Evolutionary conservation across 2,888 invertebrate species (phyloP).

Genomic region (Steromphala cineraria): DNA sequence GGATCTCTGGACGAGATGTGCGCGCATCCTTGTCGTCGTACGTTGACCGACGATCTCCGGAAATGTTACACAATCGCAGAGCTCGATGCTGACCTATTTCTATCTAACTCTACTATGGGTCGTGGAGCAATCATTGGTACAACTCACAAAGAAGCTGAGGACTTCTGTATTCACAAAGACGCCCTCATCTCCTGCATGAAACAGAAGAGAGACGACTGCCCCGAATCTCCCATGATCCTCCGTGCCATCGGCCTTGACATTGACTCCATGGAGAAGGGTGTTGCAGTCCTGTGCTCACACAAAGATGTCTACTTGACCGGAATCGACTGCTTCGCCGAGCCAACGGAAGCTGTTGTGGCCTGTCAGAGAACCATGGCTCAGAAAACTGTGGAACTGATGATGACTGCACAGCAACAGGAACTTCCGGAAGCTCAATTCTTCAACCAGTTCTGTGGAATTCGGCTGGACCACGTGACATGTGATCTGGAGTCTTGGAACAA

Average conservation of each 20-base stretch:
- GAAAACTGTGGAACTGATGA: background rate
- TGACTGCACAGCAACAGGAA: background rate
- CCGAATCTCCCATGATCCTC: slow-evolving; percentile 32
- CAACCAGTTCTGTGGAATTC: slow-evolving; percentile 16
- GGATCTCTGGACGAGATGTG: slow-evolving; percentile 13
- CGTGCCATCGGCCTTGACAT: slow-evolving; percentile 32
- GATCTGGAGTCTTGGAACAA: slow-evolving; percentile 36
- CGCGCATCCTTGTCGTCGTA: slow-evolving; percentile 29
- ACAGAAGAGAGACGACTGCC: slow-evolving; percentile 27
- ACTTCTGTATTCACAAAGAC: slow-evolving; percentile 37
- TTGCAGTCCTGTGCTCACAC: slow-evolving; percentile 31
- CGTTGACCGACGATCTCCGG: slow-evolving; percentile 27
- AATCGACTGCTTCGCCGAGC: slow-evolving; percentile 4
- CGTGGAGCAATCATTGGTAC: slow-evolving; percentile 37
- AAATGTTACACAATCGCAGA: slow-evolving; percentile 30
- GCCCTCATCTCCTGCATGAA: slow-evolving; percentile 34
- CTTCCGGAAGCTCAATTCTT: background rate
- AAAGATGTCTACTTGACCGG: slow-evolving; percentile 16
- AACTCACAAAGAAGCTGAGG: slow-evolving; percentile 22
- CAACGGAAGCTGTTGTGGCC: background rate
- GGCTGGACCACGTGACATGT: slow-evolving; percentile 31
- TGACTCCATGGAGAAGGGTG: slow-evolving; percentile 32
- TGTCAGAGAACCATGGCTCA: background rate
- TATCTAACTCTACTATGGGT: slow-evolving; percentile 33
- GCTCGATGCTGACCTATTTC: slow-evolving; percentile 35